Conservation (phyloP, 2,888 invertebrate species). For the Chrysomela aeneicollis region DNA sequence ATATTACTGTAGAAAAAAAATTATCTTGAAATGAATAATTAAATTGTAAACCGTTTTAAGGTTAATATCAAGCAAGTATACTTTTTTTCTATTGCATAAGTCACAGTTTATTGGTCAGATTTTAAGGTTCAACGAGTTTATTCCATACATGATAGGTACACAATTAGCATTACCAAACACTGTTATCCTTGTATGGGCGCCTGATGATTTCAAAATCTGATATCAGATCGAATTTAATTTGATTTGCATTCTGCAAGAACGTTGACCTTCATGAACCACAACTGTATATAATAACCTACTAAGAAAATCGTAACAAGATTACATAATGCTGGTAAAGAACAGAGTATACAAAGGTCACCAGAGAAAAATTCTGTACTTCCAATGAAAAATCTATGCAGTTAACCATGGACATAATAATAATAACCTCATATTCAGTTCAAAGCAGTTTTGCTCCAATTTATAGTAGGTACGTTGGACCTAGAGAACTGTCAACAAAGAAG, state of each 20-base stretch:
- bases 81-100: no score
- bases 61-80: no score
- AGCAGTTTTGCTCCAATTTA: not conserved
- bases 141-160: no score
- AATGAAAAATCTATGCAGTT: not conserved
- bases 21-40: no score
- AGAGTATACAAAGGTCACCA: not conserved
- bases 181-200: not conserved
- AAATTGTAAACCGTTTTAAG: no score
- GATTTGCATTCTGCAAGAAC: slow-evolving; percentile 15
- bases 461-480: no score
- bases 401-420: not conserved
- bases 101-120: not conserved
- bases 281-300: slow-evolving; percentile 19
- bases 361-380: no score
- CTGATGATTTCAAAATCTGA: not conserved
- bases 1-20: no score
- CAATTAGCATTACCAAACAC: not conserved
- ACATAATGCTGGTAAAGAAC: not conserved
- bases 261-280: slow-evolving; percentile 2
- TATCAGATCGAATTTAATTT: not conserved
- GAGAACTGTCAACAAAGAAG: no score
- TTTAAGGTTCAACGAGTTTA: not conserved
- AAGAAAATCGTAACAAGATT: not conserved
- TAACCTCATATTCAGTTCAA: not conserved